Conservation (phyloP, 2,113 vertebrate species). For the Origma solitaria region DNA sequence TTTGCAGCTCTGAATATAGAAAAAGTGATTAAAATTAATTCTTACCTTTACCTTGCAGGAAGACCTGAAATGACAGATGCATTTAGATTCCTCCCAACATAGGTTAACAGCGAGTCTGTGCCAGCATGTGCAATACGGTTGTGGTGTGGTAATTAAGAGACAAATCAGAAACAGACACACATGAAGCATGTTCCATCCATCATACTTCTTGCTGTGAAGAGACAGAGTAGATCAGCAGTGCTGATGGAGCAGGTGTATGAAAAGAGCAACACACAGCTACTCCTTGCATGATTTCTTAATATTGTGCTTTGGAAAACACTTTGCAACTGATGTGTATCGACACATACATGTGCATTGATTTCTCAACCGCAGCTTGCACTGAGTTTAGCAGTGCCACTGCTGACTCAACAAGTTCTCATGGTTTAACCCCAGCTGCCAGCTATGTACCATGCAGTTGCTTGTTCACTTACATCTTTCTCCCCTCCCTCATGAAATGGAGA, state of each 20-base stretch:
- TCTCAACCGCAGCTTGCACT: not conserved
- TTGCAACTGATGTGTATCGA: fast-evolving
- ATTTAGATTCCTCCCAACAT: not conserved
- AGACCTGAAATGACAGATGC: not conserved
- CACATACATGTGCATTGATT: fast-evolving
- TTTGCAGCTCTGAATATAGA: not conserved
- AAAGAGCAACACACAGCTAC: not conserved
- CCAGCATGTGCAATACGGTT: not conserved
- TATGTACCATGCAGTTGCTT: not conserved
- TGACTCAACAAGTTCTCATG: not conserved
- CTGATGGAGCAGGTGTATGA: not conserved
- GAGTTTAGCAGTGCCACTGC: not conserved
- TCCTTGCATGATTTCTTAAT: not conserved
- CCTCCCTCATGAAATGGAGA: not conserved
- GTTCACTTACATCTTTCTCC: not conserved
- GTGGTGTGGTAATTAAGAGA: not conserved
- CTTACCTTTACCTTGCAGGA: not conserved
- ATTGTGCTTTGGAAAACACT: not conserved
- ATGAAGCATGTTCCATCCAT: not conserved
- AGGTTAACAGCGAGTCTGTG: not conserved
- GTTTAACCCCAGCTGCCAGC: not conserved
- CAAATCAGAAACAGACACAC: not conserved
- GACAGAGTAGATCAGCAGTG: not conserved
- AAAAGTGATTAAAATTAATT: not conserved
- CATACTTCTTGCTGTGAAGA: not conserved